Conservation (phyloP, 92 coral and sea anemone genomes). For the Actinernus sp. region DNA sequence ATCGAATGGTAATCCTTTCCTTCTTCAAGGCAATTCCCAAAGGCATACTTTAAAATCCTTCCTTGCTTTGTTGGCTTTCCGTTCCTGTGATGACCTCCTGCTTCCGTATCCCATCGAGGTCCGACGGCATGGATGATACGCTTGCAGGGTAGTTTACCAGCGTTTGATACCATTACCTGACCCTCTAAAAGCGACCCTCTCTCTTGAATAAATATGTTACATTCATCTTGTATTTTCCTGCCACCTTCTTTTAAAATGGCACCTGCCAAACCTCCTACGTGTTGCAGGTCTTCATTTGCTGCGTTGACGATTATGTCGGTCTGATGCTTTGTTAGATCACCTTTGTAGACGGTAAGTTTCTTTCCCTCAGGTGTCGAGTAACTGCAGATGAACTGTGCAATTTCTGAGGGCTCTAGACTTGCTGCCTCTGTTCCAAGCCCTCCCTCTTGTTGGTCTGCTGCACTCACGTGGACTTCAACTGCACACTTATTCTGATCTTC, state of each 20-base stretch:
- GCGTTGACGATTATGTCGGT: constrained; percentile 76
- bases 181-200: constrained; percentile 27
- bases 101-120: constrained; percentile 56
- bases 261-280: constrained; percentile 49
- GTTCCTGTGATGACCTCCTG: too few relatives aligned
- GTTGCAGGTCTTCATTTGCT: constrained; percentile 51
- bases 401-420: neutral
- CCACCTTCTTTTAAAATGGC: constrained; percentile 66
- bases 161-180: constrained; percentile 17
- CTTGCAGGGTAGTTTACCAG: constrained; percentile 71
- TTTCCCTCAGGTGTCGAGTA: constrained; percentile 18
- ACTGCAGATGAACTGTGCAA: constrained; percentile 9
- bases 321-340: constrained; percentile 57
- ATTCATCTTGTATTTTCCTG: constrained; percentile 44
- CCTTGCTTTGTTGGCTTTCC: constrained; percentile 10
- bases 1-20: constrained; percentile 44
- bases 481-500: constrained; percentile 41
- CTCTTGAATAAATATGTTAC: constrained; percentile 1
- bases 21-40: constrained; percentile 30
- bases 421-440: neutral
- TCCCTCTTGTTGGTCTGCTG: neutral
- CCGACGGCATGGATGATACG: constrained; percentile 73
- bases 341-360: constrained; percentile 54
- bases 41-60: constrained; percentile 20
- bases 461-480: constrained; percentile 16